These are phyloP conservation scores for Scolopax mira DNA, from an alignment of 2,113 vertebrate species.

Conservation along the genomic window DNA sequence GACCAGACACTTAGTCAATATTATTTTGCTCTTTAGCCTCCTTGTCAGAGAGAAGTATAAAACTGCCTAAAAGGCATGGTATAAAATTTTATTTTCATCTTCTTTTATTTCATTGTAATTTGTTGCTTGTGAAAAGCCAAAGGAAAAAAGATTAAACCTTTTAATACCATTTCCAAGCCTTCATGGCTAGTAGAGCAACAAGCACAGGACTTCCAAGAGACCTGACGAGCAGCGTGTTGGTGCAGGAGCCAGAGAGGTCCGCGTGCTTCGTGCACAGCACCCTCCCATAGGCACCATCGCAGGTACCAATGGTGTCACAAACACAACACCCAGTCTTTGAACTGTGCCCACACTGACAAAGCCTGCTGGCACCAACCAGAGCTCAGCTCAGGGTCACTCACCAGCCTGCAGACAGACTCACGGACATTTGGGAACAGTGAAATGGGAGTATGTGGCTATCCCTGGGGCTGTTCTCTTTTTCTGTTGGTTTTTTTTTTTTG, in stretches of 20 bases:
- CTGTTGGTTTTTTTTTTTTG: not conserved
- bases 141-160: not conserved
- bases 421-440: not conserved
- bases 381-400: not conserved
- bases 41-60: not conserved
- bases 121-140: not conserved
- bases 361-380: not conserved
- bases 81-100: not conserved
- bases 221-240: rapidly evolving
- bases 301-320: not conserved
- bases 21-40: not conserved
- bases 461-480: not conserved
- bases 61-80: not conserved
- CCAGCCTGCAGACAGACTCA: not conserved
- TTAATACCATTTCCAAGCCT: not conserved
- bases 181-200: not conserved
- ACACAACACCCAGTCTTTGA: rapidly evolving
- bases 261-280: rapidly evolving
- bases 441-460: not conserved
- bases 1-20: not conserved
- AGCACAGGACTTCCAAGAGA: not conserved
- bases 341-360: not conserved
- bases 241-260: not conserved
- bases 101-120: not conserved
- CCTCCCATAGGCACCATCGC: rapidly evolving